phyloP scores from a whole-genome alignment of 2,888 invertebrate genomes.

The Chesias legatella region DNA sequence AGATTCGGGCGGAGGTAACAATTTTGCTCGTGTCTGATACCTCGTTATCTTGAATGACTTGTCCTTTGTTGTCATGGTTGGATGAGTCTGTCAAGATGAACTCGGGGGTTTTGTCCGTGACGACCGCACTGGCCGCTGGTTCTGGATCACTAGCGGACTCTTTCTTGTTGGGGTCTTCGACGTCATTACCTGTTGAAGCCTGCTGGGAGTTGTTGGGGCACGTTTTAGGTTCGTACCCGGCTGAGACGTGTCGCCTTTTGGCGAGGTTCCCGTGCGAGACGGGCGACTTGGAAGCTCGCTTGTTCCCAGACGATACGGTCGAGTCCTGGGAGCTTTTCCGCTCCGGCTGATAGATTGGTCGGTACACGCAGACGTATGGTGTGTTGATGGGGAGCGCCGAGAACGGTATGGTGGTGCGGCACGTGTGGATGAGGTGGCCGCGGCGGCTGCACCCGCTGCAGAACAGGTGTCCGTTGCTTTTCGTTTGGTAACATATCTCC shows the following conservation, averaged over 20 bases:
- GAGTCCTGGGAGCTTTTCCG: constrained; percentile 33
- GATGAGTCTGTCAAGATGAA: constrained; percentile 51
- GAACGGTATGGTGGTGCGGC: constrained; percentile 60
- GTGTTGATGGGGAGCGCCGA: constrained; percentile 61
- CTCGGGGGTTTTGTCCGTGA: constrained; percentile 44
- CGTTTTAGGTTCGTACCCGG: constrained; percentile 32
- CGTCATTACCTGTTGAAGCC: constrained; percentile 9
- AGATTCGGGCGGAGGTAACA: constrained; percentile 69
- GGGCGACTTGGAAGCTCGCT: constrained; percentile 67
- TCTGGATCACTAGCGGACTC: constrained; percentile 1
- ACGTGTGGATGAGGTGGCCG: constrained; percentile 74
- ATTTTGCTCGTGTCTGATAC: constrained; percentile 68
- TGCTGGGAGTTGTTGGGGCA: constrained; percentile 10
- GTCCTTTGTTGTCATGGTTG: constrained; percentile 62
- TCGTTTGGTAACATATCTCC: constrained; percentile 50
- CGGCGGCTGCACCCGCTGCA: constrained; percentile 80
- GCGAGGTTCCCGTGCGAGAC: constrained; percentile 50
- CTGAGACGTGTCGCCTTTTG: constrained; percentile 50
- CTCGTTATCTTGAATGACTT: constrained; percentile 71
- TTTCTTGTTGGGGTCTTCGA: constrained; percentile 10
- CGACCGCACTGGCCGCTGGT: constrained; percentile 1
- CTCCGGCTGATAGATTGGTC: constrained; percentile 37
- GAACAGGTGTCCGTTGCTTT: constrained; percentile 53
- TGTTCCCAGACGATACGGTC: constrained; percentile 30
- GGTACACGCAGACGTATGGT: constrained; percentile 59